Base-by-base conservation (phyloP, 2,113 vertebrate species). In the Mugil cephalus region DNA sequence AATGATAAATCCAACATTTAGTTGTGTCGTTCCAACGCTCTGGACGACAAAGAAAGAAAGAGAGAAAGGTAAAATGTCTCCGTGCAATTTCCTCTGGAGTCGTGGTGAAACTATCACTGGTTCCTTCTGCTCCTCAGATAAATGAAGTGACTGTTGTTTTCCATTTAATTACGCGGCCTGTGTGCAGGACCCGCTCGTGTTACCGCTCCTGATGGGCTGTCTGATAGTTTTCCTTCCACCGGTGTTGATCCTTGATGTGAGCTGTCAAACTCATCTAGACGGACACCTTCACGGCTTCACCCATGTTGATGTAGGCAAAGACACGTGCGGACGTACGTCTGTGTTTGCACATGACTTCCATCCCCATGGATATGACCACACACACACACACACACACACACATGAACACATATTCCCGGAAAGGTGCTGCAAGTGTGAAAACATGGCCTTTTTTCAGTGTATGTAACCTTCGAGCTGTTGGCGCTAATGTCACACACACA, bases 401-500 rank as follows among this genome's bases (percentile, higher is more conserved):
- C 70, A 88, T 56, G 74, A 77, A 87, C 83, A 81, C 71, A 21
- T 54, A 84, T 89, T 91, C 83, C 88, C 74, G 70, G 77, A 91
- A 90, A 85, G 74, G 80, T 67, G 40, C 56, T 24, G 76, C 58
- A 40, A 87, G 83, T 87, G 86, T 89, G 87, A 90, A 92, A 92
- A 88, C 88, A 84, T 64, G 82, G 79, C 76, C 74, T 84, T 69
- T 30, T 30, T 30, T 76, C 69, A 80, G 84, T 92, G 75, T 88
- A 79, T 67, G 52, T 91, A 91, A 91, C 87, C 85, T 85, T 80
- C 64, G 56, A 76, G 86, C 83, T 85, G 86, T 79, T 82, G 79
- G 30, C 24, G 55, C 88, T 83, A 85, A 80, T 90, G 87, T 90
- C 83, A 67, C 74, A 71, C 76, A 71, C 85, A 78, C 71, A 60